Base-by-base conservation (phyloP, 1,140 invertebrate species). In the Euschistus heros region DNA sequence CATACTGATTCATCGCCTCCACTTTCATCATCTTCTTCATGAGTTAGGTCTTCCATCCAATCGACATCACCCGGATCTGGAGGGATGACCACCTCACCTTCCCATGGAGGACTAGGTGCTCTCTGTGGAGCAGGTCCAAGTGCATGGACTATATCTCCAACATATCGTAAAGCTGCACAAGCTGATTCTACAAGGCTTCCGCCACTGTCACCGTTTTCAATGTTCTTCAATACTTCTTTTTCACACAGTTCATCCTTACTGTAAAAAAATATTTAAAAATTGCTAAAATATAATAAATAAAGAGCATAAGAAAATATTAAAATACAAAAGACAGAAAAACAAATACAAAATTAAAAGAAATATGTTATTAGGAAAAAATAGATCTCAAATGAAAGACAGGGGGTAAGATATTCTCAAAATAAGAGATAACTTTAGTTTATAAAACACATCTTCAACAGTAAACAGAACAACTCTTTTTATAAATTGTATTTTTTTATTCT, bases 11-110 rank as follows among this genome's bases (percentile, higher is more conserved):
- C 94, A 74, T 97, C 94, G 3, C 86, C 91, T 62, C 84, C 84
- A 55, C 91, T 93, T 70, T 96, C 93, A 17, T 95, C 92, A 52
- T 95, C 92, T 37, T 96, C 92, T 65, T 88, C 78, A 61, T 75
- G 86, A 15, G 81, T 81, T 3, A 85, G 73, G 66, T 94, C 92
- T 62, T 93, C 91, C 0, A 86, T 81, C 82, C 90, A 88, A 72
- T 94, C 91, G 57, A 85, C 81, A 68, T 88, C 88, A 30, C 88
- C 50, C 80, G 67, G 87, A 86, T 24, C 86, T 77, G 15, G 76
- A 79, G 85, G 83, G 7, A 84, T 80, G 13, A 86, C 82, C 4
- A 84, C 79, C 14, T 89, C 88, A 54, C 85, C 84, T 66, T 92
- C 89, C 85, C 89, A 89, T 0, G 87, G 87, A 0, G 89, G 80